A percentile compares a stretch with the other conserved stretches of the same genome.
These are phyloP conservation scores for Sparidentex hasta DNA, from an alignment of 2,797 vertebrate species.

Conservation along the genomic window DNA sequence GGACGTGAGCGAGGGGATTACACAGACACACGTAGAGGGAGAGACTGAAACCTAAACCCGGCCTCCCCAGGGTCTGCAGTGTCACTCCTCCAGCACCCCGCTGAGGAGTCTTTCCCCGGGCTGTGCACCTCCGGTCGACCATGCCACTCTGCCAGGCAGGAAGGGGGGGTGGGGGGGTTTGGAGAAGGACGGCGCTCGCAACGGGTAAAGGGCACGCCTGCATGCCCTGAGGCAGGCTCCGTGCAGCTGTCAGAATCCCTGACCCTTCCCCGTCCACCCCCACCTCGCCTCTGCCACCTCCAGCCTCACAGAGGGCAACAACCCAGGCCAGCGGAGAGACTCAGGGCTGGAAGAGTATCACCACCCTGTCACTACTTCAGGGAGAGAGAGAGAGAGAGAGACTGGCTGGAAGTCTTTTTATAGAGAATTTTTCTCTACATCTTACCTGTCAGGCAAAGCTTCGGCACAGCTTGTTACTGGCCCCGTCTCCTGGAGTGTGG, in stretches of 20 bases:
- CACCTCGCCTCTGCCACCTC: constrained; percentile 41
- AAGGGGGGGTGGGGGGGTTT: neutral
- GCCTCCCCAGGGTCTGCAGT: constrained; percentile 26
- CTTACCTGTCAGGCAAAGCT: constrained; percentile 48
- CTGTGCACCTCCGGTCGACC: constrained; percentile 49
- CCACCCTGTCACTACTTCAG: constrained; percentile 17
- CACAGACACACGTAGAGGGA: constrained; percentile 1
- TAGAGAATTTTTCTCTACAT: constrained; percentile 21
- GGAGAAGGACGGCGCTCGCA: neutral
- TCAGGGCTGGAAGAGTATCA: constrained; percentile 22
- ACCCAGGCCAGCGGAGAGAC: constrained; percentile 37
- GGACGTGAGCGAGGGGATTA: neutral
- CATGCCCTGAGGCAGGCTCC: constrained; percentile 50
- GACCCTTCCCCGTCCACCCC: constrained; percentile 30
- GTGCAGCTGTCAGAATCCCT: constrained; percentile 73
- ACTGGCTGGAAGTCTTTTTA: constrained; percentile 34
- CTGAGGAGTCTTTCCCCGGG: constrained; percentile 44
- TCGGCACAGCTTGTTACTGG: constrained; percentile 21
- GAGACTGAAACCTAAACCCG: constrained; percentile 36
- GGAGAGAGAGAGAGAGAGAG: neutral
- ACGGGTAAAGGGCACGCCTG: constrained; percentile 55
- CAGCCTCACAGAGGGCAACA: constrained; percentile 33
- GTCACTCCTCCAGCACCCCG: constrained; percentile 42
- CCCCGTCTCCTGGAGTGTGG: neutral
- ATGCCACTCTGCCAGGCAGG: constrained; percentile 52